These are phyloP conservation scores for Entomyzon cyanotis DNA, from an alignment of 2,113 vertebrate genomes.

Conservation along the genomic window DNA sequence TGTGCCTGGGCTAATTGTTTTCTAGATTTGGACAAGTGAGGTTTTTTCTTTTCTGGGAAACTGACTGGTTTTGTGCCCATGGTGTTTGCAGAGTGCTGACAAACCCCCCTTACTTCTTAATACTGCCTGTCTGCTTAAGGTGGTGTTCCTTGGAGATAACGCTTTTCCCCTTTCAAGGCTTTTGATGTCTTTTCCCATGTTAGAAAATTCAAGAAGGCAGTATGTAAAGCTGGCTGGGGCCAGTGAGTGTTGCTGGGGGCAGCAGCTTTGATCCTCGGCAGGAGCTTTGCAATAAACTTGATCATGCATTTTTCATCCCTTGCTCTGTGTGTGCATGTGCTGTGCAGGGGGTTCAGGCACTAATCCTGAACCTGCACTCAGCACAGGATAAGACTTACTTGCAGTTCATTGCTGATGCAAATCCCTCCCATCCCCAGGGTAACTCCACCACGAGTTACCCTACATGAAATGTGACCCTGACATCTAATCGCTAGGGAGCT, in stretches of 20 bases:
- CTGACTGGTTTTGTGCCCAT: background rate
- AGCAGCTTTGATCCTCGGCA: background rate
- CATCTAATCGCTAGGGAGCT: background rate
- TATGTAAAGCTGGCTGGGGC: background rate
- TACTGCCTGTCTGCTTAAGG: background rate
- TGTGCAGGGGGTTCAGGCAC: background rate
- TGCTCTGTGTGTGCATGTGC: background rate
- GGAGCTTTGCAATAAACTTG: background rate
- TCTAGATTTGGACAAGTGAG: background rate
- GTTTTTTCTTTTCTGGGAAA: background rate
- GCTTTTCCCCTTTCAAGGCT: background rate
- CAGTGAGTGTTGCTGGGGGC: background rate
- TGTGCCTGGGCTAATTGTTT: background rate
- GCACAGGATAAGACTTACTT: background rate
- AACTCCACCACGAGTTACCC: background rate
- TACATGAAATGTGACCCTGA: background rate
- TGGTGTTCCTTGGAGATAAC: background rate
- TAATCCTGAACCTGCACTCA: background rate
- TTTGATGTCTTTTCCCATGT: conserved; percentile 21
- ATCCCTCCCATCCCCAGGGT: background rate
- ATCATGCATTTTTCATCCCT: conserved; percentile 36
- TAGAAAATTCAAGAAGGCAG: conserved; percentile 3
- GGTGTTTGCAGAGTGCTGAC: background rate
- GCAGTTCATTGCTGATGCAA: background rate
- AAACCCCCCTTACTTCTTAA: background rate